Evolutionary conservation across 2,113 vertebrate genomes (phyloP).

Genomic region (Hiodon alosoides): DNA sequence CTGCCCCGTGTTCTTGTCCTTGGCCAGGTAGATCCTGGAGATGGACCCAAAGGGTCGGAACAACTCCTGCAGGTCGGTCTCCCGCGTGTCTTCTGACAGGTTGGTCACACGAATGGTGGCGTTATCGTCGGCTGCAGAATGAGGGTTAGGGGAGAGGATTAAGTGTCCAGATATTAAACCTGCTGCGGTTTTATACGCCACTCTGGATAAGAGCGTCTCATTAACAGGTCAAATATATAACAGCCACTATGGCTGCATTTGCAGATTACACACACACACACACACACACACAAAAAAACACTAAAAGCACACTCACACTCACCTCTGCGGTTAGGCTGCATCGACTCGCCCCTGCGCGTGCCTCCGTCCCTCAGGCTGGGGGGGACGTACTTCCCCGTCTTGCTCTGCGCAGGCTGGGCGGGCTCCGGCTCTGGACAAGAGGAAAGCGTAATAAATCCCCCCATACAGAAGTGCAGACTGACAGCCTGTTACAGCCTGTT

Average conservation of each 20-base stretch:
- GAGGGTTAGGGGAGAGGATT: not conserved
- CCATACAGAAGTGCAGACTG: not conserved
- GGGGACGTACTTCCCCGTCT: slow-evolving; percentile 89
- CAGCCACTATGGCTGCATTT: not conserved
- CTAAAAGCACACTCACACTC: not conserved
- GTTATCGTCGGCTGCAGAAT: slow-evolving; percentile 79
- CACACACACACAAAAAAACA: no score
- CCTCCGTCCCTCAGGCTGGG: slow-evolving; percentile 83
- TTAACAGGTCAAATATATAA: no score
- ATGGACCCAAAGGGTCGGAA: slow-evolving; percentile 96
- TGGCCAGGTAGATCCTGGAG: slow-evolving; percentile 92
- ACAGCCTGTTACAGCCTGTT: not conserved
- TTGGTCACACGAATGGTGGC: slow-evolving; percentile 97
- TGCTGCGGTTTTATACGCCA: no score
- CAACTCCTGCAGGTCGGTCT: slow-evolving; percentile 94
- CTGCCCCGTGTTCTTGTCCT: slow-evolving; percentile 95
- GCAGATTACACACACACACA: no score
- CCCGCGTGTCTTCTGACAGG: slow-evolving; percentile 91
- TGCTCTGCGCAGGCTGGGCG: slow-evolving; percentile 75
- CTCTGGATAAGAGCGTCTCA: no score
- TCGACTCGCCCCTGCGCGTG: slow-evolving; percentile 83
- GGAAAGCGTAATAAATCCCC: not conserved
- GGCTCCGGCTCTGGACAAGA: slow-evolving; percentile 73
- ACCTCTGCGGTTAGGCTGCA: slow-evolving; percentile 94
- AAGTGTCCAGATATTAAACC: not conserved